These are phyloP conservation scores for Pimephales promelas DNA, from an alignment of 2,113 vertebrate genomes.

Conservation along the genomic window DNA sequence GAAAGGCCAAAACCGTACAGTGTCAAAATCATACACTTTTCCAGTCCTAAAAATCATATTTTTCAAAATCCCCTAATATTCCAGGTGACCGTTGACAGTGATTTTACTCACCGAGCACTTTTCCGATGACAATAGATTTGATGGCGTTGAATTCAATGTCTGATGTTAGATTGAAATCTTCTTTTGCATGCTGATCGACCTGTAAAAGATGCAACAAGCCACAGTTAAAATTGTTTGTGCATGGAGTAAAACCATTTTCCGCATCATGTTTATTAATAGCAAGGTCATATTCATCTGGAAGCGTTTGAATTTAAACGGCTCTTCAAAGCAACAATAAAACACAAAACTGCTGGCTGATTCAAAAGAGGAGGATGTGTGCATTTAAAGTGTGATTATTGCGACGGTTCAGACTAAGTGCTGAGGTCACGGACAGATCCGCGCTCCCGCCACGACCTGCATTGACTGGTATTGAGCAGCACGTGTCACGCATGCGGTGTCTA, in stretches of 20 bases:
- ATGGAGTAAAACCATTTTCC: constrained; percentile 1
- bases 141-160: constrained; percentile 85
- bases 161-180: constrained; percentile 83
- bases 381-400: constrained; percentile 55
- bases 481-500: background rate
- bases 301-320: constrained; percentile 54
- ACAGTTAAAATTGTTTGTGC: background rate
- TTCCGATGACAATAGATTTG: constrained; percentile 83
- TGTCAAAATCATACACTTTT: too few relatives aligned
- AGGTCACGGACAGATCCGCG: constrained; percentile 42
- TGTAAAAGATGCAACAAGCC: constrained; percentile 58
- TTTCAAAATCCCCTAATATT: too few relatives aligned
- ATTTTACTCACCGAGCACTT: constrained; percentile 81
- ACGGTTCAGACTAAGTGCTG: constrained; percentile 54
- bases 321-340: constrained; percentile 55
- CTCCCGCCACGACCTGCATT: constrained; percentile 17
- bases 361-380: constrained; percentile 42
- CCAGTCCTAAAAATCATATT: too few relatives aligned
- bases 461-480: background rate
- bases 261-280: constrained; percentile 45
- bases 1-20: too few relatives aligned
- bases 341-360: constrained; percentile 41
- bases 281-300: constrained; percentile 39
- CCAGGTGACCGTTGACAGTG: background rate
- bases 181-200: constrained; percentile 81